Conservation (phyloP, 64 coral and sea anemone species). For the Orbicella faveolata region DNA sequence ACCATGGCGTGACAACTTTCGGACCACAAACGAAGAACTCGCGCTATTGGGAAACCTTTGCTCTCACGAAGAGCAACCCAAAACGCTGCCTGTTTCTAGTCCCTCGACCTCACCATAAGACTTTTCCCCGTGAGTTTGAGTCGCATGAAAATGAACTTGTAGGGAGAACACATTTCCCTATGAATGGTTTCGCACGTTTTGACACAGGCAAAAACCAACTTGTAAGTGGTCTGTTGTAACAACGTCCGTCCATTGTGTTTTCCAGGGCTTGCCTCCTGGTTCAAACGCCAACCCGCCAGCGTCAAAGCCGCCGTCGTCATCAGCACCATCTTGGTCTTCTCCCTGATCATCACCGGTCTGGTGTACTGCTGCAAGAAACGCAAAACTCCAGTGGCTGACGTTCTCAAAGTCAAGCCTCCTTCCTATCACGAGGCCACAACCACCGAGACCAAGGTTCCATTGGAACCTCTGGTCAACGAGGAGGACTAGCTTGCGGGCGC, state of each 20-base stretch:
- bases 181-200: too few relatives aligned
- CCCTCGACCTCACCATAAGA: too few relatives aligned
- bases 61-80: too few relatives aligned
- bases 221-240: not conserved
- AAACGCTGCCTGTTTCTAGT: too few relatives aligned
- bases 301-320: slow-evolving; percentile 23
- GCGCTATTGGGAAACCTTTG: too few relatives aligned
- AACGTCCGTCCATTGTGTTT: not conserved
- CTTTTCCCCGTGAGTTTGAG: too few relatives aligned
- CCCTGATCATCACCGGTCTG: not conserved
- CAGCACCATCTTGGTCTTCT: not conserved
- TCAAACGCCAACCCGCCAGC: slow-evolving; percentile 12
- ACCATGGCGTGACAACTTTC: too few relatives aligned
- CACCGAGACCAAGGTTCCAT: slow-evolving; percentile 12
- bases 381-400: not conserved
- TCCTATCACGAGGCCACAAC: slow-evolving; percentile 13
- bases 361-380: slow-evolving; percentile 38
- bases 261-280: slow-evolving; percentile 3
- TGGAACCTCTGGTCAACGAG: slow-evolving; percentile 38
- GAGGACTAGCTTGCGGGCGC: not conserved
- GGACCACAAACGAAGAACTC: too few relatives aligned
- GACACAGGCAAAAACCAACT: not conserved
- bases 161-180: too few relatives aligned
- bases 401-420: not conserved
- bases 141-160: too few relatives aligned